phyloP scores from a whole-genome alignment of 1,140 invertebrate genomes.

The Drosophila albomicans region DNA sequence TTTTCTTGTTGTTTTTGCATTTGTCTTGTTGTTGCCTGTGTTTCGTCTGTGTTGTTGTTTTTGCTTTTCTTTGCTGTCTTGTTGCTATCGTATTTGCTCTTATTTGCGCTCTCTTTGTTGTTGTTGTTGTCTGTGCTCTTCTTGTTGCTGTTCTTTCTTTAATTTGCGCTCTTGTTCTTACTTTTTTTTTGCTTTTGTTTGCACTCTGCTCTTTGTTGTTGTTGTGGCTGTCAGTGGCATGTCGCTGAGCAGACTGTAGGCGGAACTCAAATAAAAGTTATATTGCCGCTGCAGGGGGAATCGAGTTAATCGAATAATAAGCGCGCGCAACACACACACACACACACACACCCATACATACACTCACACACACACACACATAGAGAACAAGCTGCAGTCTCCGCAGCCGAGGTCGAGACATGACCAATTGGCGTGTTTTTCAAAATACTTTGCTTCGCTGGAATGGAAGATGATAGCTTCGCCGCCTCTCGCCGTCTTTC shows the following conservation, averaged over 20 bases:
- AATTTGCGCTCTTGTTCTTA: neutral
- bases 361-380: slow-evolving; percentile 10
- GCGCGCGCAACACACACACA: slow-evolving; percentile 48
- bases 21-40: too few species aligned
- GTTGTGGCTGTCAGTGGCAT: slow-evolving; percentile 27
- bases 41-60: neutral
- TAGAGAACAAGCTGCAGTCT: slow-evolving; percentile 42
- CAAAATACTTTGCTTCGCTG: slow-evolving; percentile 63
- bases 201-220: neutral
- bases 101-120: slow-evolving; percentile 4
- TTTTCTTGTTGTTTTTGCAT: slow-evolving; percentile 6
- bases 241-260: slow-evolving; percentile 58
- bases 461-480: slow-evolving; percentile 75
- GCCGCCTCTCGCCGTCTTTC: slow-evolving; percentile 7
- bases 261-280: slow-evolving; percentile 80
- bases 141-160: neutral
- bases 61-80: neutral
- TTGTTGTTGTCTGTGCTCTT: neutral
- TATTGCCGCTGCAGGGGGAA: slow-evolving; percentile 76
- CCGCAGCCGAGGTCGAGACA: slow-evolving; percentile 68
- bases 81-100: neutral
- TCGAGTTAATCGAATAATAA: slow-evolving; percentile 83
- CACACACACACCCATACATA: slow-evolving; percentile 8
- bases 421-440: slow-evolving; percentile 83
- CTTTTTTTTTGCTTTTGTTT: neutral